Conservation (phyloP, 2,888 invertebrate genomes). For the Leucania comma region DNA sequence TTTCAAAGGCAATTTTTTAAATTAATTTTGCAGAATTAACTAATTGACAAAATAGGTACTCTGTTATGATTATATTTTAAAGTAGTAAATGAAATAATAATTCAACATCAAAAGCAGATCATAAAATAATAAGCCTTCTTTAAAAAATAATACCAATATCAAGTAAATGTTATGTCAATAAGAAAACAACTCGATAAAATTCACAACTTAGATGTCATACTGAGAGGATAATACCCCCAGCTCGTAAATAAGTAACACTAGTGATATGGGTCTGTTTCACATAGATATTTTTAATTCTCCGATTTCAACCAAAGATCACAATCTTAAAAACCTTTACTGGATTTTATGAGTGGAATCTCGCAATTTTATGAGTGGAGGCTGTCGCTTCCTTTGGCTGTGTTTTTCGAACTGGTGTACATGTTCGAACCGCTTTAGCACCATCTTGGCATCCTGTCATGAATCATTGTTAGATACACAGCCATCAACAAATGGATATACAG, state of each 20-base stretch:
- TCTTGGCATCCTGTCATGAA: no score
- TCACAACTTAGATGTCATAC: conserved; percentile 25
- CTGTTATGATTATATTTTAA: not conserved
- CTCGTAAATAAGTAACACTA: conserved; percentile 12
- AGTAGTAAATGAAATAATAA: not conserved
- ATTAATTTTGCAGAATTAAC: conserved; percentile 1
- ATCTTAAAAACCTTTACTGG: not conserved
- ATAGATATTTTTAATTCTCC: not conserved
- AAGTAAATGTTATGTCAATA: conserved; percentile 58
- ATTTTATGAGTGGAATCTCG: no score
- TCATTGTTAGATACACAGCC: no score
- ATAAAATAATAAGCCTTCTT: conserved; percentile 12
- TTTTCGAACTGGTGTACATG: no score
- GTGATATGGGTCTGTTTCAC: not conserved
- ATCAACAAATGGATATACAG: no score
- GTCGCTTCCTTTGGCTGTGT: no score
- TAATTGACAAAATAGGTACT: not conserved
- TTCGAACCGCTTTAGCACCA: no score
- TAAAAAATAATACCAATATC: conserved; percentile 37
- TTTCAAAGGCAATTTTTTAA: not conserved
- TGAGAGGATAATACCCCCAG: conserved; percentile 54
- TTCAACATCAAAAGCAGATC: not conserved
- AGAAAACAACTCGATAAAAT: conserved; percentile 53
- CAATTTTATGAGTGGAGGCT: no score
- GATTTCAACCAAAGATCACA: not conserved